A percentile compares a stretch with the other conserved stretches of the same genome.
Evolutionary conservation across 2,797 vertebrate genomes (phyloP).

Genomic region (Galagoides demidoff): DNA sequence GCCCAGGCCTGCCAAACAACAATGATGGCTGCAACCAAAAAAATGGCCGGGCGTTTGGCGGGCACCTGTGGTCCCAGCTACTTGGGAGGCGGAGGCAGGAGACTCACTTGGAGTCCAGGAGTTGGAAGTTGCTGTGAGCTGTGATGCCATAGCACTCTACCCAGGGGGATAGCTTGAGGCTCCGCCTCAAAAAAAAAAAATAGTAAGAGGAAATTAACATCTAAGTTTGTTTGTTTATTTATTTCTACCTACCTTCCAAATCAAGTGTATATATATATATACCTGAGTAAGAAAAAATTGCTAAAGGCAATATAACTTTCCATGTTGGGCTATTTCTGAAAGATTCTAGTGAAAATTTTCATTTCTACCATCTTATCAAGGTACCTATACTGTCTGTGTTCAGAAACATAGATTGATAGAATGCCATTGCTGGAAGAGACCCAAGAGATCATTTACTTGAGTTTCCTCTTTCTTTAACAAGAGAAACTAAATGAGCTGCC

Average conservation of each 20-base stretch:
- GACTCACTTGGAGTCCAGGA: too few species aligned
- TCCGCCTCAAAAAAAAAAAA: too few species aligned
- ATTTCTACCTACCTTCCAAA: not conserved
- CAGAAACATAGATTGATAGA: not conserved
- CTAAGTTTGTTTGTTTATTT: not conserved
- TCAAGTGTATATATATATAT: not conserved
- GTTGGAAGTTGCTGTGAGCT: too few species aligned
- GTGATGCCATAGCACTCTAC: too few species aligned
- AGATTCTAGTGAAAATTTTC: not conserved
- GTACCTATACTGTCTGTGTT: not conserved
- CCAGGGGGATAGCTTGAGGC: too few species aligned
- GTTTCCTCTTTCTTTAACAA: not conserved
- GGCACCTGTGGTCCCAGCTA: too few species aligned
- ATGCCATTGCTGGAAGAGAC: not conserved
- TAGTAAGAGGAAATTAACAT: not conserved
- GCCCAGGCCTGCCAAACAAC: too few species aligned
- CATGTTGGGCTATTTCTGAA: not conserved
- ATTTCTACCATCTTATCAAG: not conserved
- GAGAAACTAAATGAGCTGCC: not conserved
- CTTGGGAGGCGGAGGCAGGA: too few species aligned
- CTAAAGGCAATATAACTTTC: not conserved
- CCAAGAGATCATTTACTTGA: not conserved
- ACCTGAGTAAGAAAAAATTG: not conserved
- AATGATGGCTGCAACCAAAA: too few species aligned
- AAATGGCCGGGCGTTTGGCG: too few species aligned